phyloP scores from a whole-genome alignment of 2,797 vertebrate species.

The Hoplostethus atlanticus region DNA sequence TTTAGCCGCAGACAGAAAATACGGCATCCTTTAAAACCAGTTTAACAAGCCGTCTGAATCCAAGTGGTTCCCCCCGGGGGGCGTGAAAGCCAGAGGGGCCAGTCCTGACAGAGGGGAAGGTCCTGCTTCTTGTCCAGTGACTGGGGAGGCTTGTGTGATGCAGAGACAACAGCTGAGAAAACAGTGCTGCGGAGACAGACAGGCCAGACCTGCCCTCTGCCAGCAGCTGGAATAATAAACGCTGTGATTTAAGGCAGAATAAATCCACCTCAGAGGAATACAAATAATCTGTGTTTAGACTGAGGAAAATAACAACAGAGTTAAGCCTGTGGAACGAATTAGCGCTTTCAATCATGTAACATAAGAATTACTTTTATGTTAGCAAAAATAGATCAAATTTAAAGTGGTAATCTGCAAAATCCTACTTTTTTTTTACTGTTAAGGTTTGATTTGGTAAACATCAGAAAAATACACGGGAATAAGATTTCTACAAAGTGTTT shows the following conservation, averaged over 20 bases:
- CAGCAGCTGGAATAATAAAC: constrained; percentile 81
- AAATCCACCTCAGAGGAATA: constrained; percentile 59
- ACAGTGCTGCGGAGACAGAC: constrained; percentile 71
- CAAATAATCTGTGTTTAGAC: constrained; percentile 56
- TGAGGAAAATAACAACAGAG: constrained; percentile 29
- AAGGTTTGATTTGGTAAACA: no score
- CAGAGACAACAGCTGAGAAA: constrained; percentile 78
- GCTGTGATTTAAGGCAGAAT: constrained; percentile 68
- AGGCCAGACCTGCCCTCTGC: constrained; percentile 51
- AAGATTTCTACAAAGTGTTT: no score
- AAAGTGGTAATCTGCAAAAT: constrained; percentile 24
- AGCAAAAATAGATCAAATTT: neutral
- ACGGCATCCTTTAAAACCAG: constrained; percentile 57
- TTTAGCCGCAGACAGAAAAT: constrained; percentile 59
- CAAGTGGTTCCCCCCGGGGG: constrained; percentile 21
- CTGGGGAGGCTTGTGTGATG: constrained; percentile 59
- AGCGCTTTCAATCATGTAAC: constrained; percentile 49
- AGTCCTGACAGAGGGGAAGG: constrained; percentile 42
- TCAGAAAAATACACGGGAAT: no score
- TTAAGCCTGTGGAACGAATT: constrained; percentile 41
- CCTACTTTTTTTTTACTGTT: constrained; percentile 24
- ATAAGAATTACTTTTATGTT: constrained; percentile 20
- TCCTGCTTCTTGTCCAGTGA: constrained; percentile 66
- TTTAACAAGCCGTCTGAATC: constrained; percentile 55
- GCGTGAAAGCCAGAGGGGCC: constrained; percentile 41